These are phyloP conservation scores for Saxidomus purpurata DNA, from an alignment of 1,140 invertebrate species.

Conservation along the genomic window DNA sequence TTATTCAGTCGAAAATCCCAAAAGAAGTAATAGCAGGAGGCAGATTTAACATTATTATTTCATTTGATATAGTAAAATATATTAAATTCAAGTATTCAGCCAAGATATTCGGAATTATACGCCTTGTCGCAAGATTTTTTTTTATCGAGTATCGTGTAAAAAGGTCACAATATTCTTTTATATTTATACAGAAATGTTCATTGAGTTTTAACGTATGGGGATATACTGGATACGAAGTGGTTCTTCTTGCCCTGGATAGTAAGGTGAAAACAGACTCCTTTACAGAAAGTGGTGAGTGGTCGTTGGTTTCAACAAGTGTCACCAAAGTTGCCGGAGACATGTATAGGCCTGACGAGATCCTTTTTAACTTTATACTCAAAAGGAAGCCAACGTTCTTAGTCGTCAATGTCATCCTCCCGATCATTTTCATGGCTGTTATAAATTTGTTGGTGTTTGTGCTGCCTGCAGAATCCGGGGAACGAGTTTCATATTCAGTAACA, in stretches of 20 bases:
- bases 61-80: too few species aligned
- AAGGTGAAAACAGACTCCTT: not conserved
- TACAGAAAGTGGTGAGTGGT: conserved; percentile 30
- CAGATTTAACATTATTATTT: too few species aligned
- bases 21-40: too few species aligned
- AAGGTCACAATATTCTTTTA: not conserved
- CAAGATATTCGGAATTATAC: too few species aligned
- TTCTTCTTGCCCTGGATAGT: not conserved
- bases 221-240: not conserved
- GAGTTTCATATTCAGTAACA: conserved; percentile 42
- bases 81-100: too few species aligned
- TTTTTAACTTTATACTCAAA: not conserved
- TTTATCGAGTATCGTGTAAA: too few species aligned
- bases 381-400: conserved; percentile 2
- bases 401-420: conserved; percentile 29
- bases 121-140: too few species aligned
- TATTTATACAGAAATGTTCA: not conserved
- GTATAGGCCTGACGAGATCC: not conserved
- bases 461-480: conserved; percentile 39
- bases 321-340: not conserved
- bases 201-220: conserved; percentile 9
- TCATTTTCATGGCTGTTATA: conserved; percentile 26
- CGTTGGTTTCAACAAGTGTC: not conserved
- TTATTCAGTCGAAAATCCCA: too few species aligned
- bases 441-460: conserved; percentile 40